Percentiles rank a stretch among this genome's conserved stretches.
These are phyloP conservation scores for Conchocele bisecta DNA, from an alignment of 2,888 invertebrate genomes.

Conservation along the genomic window DNA sequence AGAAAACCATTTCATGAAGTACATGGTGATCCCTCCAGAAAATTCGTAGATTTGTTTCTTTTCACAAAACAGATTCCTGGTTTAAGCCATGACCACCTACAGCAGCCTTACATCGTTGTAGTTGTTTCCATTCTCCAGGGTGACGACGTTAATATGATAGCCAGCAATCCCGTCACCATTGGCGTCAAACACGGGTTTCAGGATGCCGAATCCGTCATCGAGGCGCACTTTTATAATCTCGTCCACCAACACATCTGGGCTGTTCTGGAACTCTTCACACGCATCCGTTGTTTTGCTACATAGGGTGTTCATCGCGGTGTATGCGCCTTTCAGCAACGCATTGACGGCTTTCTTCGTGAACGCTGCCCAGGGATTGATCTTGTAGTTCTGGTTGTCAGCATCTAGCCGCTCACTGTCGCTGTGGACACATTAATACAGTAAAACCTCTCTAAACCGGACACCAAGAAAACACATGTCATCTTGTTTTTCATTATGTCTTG, in stretches of 20 bases:
- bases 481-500: no score
- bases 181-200: slow-evolving; percentile 29
- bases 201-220: neutral
- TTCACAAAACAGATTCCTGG: no score
- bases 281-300: slow-evolving; percentile 18
- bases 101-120: no score
- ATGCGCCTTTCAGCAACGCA: slow-evolving; percentile 29
- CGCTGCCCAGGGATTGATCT: slow-evolving; percentile 46
- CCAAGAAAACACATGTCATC: no score
- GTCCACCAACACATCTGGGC: neutral
- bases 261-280: slow-evolving; percentile 26
- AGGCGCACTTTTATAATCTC: neutral
- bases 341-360: slow-evolving; percentile 41
- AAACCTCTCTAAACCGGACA: no score
- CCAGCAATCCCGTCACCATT: slow-evolving; percentile 47
- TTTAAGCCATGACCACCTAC: no score
- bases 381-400: slow-evolving; percentile 10
- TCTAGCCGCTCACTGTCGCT: slow-evolving; percentile 18
- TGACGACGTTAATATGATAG: slow-evolving; percentile 27
- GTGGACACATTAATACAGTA: no score
- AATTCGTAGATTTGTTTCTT: no score
- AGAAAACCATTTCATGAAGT: no score
- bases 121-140: no score
- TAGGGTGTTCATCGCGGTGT: slow-evolving; percentile 3
- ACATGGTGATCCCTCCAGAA: no score